phyloP scores from a whole-genome alignment of 2,113 vertebrate genomes.

The Macrotus californicus region DNA sequence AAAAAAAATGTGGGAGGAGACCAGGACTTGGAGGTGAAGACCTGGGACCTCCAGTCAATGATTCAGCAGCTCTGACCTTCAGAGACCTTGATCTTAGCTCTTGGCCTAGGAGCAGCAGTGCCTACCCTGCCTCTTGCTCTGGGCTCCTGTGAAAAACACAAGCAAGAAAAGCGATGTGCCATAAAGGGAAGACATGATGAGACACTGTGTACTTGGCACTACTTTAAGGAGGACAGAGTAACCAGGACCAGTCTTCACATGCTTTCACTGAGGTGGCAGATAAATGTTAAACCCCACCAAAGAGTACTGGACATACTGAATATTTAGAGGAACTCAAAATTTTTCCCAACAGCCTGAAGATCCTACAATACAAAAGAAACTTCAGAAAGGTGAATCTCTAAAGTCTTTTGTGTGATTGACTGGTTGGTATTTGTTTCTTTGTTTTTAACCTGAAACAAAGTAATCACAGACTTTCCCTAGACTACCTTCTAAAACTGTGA shows the following conservation, averaged over 20 bases:
- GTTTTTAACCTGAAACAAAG: background rate
- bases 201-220: background rate
- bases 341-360: background rate
- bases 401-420: background rate
- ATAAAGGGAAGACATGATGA: background rate
- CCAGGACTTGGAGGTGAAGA: background rate
- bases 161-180: background rate
- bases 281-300: background rate
- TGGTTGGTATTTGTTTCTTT: background rate
- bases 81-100: background rate
- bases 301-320: background rate
- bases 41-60: background rate
- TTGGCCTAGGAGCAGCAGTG: accelerated
- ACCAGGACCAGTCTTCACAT: background rate
- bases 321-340: background rate
- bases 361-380: background rate
- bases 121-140: background rate
- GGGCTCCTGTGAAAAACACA: background rate
- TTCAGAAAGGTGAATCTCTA: background rate
- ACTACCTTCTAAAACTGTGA: background rate
- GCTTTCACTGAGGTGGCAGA: background rate
- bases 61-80: background rate
- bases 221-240: background rate
- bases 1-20: background rate
- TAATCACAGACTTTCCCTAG: background rate